Conservation (phyloP, 1,140 invertebrate species). For the Lordiphosa collinella region DNA sequence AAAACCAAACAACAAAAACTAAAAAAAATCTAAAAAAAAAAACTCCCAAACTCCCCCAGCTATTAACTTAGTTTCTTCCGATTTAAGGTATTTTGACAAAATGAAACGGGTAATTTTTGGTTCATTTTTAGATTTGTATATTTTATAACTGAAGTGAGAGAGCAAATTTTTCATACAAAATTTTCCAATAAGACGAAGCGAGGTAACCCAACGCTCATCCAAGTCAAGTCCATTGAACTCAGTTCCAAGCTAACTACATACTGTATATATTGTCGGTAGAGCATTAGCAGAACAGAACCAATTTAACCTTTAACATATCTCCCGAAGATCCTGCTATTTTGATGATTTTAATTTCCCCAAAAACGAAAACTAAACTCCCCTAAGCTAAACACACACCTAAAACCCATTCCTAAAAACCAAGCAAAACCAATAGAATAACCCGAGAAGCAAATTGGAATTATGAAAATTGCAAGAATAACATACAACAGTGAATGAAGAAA, state of each 20-base stretch:
- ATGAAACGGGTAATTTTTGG: constrained; percentile 69
- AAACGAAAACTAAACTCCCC: constrained; percentile 16
- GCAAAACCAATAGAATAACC: constrained; percentile 78
- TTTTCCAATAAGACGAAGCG: neutral
- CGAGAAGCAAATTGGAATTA: constrained; percentile 67
- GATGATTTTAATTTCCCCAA: constrained; percentile 21
- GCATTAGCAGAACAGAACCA: constrained; percentile 1
- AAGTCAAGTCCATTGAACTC: constrained; percentile 4
- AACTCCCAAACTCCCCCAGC: constrained; percentile 27
- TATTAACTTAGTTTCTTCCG: constrained; percentile 60
- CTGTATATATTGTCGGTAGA: neutral
- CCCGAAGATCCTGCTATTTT: constrained; percentile 20
- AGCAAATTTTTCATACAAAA: neutral
- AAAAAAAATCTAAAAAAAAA: constrained; percentile 26
- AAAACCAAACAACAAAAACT: constrained; percentile 33
- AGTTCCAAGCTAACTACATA: constrained; percentile 3
- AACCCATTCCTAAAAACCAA: constrained; percentile 11
- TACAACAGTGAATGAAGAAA: constrained; percentile 16
- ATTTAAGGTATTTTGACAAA: constrained; percentile 27
- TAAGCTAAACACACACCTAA: constrained; percentile 31
- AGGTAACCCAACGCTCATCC: constrained; percentile 5
- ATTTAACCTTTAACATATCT: constrained; percentile 30
- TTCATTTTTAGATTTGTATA: constrained; percentile 57
- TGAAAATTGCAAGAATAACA: constrained; percentile 41
- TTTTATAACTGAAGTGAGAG: constrained; percentile 48